phyloP scores from a whole-genome alignment of 2,113 vertebrate species.

The Phylloscopus whistleri region DNA sequence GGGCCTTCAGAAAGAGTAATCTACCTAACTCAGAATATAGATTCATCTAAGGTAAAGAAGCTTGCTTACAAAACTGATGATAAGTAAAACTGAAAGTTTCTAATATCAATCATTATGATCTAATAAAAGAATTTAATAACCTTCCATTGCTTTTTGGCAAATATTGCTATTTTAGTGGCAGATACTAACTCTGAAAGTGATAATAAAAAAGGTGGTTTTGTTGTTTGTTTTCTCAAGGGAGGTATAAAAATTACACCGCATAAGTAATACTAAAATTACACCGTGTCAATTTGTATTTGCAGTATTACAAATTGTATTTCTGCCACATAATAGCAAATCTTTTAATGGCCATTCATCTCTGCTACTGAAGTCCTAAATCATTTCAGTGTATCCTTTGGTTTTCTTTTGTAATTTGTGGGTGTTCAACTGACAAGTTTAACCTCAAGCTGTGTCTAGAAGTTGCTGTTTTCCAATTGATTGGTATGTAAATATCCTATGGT shows the following conservation, averaged over 20 bases:
- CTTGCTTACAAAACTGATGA: background rate
- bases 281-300: background rate
- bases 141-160: background rate
- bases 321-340: background rate
- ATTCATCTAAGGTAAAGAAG: background rate
- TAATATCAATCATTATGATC: background rate
- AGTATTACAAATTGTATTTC: background rate
- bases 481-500: background rate
- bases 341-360: background rate
- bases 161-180: background rate
- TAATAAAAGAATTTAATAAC: background rate
- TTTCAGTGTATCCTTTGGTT: background rate
- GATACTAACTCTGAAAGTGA: background rate
- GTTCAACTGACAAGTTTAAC: background rate
- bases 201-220: background rate
- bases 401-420: background rate
- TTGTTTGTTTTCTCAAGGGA: background rate
- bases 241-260: rapidly evolving
- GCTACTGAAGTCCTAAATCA: background rate
- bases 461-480: conserved; percentile 3
- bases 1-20: background rate
- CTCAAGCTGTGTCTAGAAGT: background rate
- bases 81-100: background rate
- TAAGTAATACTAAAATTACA: background rate
- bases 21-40: background rate